Conservation (phyloP, 2,888 invertebrate species). For the Parnassius mnemosyne region DNA sequence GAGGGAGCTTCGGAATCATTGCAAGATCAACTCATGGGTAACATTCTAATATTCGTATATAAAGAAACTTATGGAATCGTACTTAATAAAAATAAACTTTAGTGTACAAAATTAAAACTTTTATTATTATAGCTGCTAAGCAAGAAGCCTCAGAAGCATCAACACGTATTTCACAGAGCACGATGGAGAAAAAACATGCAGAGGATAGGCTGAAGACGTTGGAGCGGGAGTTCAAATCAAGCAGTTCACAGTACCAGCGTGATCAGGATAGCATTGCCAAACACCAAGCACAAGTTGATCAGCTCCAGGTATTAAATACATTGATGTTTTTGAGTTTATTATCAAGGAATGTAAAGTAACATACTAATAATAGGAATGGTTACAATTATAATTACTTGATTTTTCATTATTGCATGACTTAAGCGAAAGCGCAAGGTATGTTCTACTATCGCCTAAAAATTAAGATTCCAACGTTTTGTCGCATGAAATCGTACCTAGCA, state of each 20-base stretch:
- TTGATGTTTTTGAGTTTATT: background rate
- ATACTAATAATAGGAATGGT: too few species aligned
- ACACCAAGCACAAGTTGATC: constrained; percentile 50
- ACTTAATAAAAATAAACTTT: constrained; percentile 11
- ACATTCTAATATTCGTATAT: background rate
- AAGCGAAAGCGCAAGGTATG: too few species aligned
- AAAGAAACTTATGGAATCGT: too few species aligned
- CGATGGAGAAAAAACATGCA: constrained; percentile 86
- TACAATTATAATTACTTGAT: too few species aligned
- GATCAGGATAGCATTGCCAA: constrained; percentile 81
- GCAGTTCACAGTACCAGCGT: constrained; percentile 83
- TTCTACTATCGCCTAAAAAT: too few species aligned
- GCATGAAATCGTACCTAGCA: too few species aligned
- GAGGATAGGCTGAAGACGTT: constrained; percentile 83
- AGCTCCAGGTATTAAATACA: constrained; percentile 66
- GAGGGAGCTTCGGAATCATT: constrained; percentile 91
- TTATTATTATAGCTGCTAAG: constrained; percentile 82
- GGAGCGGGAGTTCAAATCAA: constrained; percentile 83
- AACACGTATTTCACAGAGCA: constrained; percentile 88
- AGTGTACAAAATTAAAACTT: background rate
- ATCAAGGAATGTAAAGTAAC: too few species aligned
- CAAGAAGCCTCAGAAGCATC: constrained; percentile 87
- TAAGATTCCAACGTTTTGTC: too few species aligned
- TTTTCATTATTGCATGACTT: too few species aligned
- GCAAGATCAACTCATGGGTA: constrained; percentile 93